Evolutionary conservation across 2,113 vertebrate species (phyloP).

Genomic region (Laterallus jamaicensis): DNA sequence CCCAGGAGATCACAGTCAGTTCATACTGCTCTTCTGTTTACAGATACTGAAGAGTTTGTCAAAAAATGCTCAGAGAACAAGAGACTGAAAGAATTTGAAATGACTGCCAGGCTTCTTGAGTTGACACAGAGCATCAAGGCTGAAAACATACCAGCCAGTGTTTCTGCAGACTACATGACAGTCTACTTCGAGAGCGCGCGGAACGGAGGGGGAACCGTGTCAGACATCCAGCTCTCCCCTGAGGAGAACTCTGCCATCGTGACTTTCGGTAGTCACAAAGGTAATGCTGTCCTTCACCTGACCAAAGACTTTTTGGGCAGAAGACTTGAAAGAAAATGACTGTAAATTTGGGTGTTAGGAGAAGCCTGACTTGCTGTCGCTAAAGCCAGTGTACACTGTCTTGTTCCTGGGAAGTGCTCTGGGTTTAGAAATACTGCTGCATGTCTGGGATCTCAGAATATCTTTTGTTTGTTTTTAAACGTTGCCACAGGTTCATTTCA

Average conservation of each 20-base stretch:
- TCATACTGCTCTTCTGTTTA: slow-evolving; percentile 5
- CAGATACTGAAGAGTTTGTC: slow-evolving; percentile 79
- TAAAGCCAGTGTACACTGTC: background rate
- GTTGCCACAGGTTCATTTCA: background rate
- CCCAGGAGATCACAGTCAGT: background rate
- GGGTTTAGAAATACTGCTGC: background rate
- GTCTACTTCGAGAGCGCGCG: slow-evolving; percentile 80
- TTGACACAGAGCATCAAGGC: slow-evolving; percentile 71
- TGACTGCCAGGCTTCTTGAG: slow-evolving; percentile 79
- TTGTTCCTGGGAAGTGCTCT: background rate
- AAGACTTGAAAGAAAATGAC: background rate
- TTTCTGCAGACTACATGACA: slow-evolving; percentile 46
- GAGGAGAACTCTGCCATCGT: slow-evolving; percentile 77
- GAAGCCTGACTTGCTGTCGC: background rate
- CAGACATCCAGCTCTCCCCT: slow-evolving; percentile 48
- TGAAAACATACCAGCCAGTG: slow-evolving; percentile 73
- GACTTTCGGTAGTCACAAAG: slow-evolving; percentile 79
- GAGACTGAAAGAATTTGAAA: slow-evolving; percentile 49
- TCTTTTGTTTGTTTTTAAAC: background rate
- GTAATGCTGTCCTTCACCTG: slow-evolving; percentile 64
- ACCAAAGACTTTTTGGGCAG: background rate
- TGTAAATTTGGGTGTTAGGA: background rate
- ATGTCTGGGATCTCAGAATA: background rate
- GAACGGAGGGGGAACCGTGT: slow-evolving; percentile 68
- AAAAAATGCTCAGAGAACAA: slow-evolving; percentile 56